Base-by-base conservation (phyloP, 2,888 invertebrate genomes). In the Sesia bembeciformis region DNA sequence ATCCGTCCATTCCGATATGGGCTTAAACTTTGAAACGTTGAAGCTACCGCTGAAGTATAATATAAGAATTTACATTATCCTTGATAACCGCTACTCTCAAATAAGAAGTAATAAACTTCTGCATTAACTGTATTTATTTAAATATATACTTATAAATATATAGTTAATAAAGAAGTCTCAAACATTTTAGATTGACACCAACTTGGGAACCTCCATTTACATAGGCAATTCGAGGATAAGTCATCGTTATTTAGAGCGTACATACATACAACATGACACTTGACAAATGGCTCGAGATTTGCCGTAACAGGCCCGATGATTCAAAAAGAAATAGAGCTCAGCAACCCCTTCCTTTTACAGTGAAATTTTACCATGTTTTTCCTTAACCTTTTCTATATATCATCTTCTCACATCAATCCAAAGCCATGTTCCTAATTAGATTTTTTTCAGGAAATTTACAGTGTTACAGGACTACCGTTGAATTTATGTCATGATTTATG, bases 201-300 rank as follows among this genome's bases (percentile, higher is more conserved):
- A 23, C 23, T 23, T 23, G 46, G 23, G 43, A 46, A 46, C 23
- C 46, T 8, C 23, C 46, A 54, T 54, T 54, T 54, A 54, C 42
- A 54, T 54, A 39, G 52, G 39, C 39, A 39, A 53, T 53, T 42
- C 53, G 52, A 43, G 53, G 8, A 39, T 49, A 46, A 8, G 7
- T 49, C 53, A 53, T 53, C 53, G 40, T 53, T 53, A 39, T 7
- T 40, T 54, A 54, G 54, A 38, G 46, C 54, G 49, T 42, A 39
- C 51, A 51, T 54, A 46, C 46, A 46, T 46, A 46, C 46, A 59
- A 60, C 59, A 52, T 64, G 71, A 67, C 72, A 58, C 64, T 62
- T 74, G 68, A 75, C 70, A 74, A 74, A 77, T 73, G 66, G 59
- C 58, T 52, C 52, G 53, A 66, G 66, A 74, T 72, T 73, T 65